These are phyloP conservation scores for Leucoraja ocellata DNA, from an alignment of 2,797 vertebrate species.

Conservation along the genomic window DNA sequence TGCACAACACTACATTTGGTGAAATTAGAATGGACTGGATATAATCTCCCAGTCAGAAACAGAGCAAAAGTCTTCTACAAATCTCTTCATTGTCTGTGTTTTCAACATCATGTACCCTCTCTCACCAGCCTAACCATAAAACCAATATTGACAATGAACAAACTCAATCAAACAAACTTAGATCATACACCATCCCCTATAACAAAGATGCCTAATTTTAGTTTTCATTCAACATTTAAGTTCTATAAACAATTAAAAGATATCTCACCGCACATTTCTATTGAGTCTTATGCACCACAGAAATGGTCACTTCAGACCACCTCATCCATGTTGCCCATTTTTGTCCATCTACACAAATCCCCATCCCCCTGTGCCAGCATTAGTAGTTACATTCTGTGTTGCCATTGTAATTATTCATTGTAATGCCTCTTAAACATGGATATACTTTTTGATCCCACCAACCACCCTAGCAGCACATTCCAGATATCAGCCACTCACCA, in stretches of 20 bases:
- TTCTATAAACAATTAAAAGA: neutral
- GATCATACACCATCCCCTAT: neutral
- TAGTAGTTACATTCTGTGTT: too few relatives aligned
- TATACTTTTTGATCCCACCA: too few relatives aligned
- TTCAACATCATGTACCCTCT: neutral
- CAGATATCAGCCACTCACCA: too few relatives aligned
- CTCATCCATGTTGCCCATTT: too few relatives aligned
- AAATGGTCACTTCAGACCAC: too few relatives aligned
- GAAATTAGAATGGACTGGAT: neutral
- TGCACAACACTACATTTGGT: too few relatives aligned
- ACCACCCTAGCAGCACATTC: too few relatives aligned
- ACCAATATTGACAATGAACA: neutral
- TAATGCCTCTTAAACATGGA: too few relatives aligned
- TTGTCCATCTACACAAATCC: too few relatives aligned
- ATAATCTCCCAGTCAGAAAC: neutral
- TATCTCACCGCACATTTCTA: neutral
- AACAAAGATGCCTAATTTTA: neutral
- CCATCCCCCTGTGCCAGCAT: too few relatives aligned
- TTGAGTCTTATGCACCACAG: neutral
- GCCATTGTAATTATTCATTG: too few relatives aligned
- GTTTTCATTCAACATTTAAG: neutral
- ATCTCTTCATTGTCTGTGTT: neutral
- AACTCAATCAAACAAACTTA: neutral
- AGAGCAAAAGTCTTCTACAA: neutral
- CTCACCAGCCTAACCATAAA: neutral